Evolutionary conservation across 2,113 vertebrate genomes (phyloP), one percentile per base, ranked within the genome.

Genomic region (Epinephelus fuscoguttatus): DNA sequence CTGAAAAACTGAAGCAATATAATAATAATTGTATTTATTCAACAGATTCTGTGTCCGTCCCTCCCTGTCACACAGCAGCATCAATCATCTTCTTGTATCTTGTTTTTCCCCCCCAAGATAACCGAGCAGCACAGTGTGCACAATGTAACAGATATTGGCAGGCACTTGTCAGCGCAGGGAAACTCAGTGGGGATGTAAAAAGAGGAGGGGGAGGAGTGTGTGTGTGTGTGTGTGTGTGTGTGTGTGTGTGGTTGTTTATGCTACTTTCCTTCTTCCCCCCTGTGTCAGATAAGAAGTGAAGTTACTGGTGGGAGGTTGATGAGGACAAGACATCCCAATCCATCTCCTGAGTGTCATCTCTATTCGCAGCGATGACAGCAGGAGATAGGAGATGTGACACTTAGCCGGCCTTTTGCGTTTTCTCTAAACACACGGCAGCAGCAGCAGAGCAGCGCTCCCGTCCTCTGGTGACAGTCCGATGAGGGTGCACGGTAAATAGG

Each of bases 331-430:
- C 71, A 79, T 67, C 74, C 33, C 61, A 55, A 75, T 81, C 78
- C 68, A 73, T 82, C 78, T 79, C 53, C 23, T 50, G 52, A 71
- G 80, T 84, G 78, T 68, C 81, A 81, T 85, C 80, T 84, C 84
- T 82, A 75, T 80, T 85, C 89, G 68, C 84, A 88, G 77, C 25
- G 88, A 90, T 81, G 91, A 93, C 91, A 90, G 86, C 83, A 82
- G 8, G 17, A 81, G 74, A 90, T 86, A 90, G 79, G 81, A 78
- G 80, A 62, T 9, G 40, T 6, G 78, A 84, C 78, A 86, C 67
- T 57, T 45, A 42, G 69, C 75, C 30, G 77, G 64, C 69, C 72
- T 64, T 30, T 45, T 9, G 69, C 33, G 18, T 68, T 76, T 69
- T 84, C 52, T 59, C 50, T 23, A 42, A 64, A 85, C 64, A 64